These are phyloP conservation scores for Callorhinus ursinus DNA, from an alignment of 2,113 vertebrate species.

Conservation along the genomic window DNA sequence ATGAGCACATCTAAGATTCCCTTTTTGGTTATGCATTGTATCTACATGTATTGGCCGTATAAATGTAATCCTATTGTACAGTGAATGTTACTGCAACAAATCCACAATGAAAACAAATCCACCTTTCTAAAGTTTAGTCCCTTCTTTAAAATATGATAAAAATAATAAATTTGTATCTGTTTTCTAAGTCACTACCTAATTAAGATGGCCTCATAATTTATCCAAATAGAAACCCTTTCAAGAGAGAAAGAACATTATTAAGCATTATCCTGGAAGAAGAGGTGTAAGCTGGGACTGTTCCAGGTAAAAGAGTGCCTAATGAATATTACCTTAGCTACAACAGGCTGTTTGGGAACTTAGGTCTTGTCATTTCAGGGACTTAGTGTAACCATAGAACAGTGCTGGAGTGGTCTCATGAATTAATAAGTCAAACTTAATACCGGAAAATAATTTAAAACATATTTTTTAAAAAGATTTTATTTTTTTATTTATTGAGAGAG, in stretches of 20 bases:
- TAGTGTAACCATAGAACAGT: not conserved
- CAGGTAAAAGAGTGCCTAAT: not conserved
- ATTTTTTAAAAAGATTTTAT: too few species aligned
- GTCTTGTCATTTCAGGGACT: not conserved
- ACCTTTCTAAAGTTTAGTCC: not conserved
- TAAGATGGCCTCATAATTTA: not conserved
- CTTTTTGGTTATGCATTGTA: not conserved
- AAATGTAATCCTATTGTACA: not conserved
- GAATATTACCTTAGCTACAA: not conserved
- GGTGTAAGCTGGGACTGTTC: not conserved
- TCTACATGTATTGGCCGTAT: not conserved
- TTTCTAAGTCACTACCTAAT: not conserved
- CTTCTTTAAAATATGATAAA: not conserved
- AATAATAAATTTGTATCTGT: not conserved
- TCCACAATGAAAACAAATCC: not conserved
- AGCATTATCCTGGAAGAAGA: not conserved
- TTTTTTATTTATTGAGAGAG: too few species aligned
- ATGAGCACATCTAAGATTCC: accelerated
- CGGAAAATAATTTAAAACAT: too few species aligned
- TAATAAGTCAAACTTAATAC: not conserved
- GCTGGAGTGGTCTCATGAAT: not conserved
- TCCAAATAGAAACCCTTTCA: not conserved
- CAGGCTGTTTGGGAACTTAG: not conserved
- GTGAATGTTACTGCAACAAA: not conserved
- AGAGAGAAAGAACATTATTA: not conserved